Conservation (phyloP, 2,888 invertebrate genomes). For the Leptura quadrifasciata region DNA sequence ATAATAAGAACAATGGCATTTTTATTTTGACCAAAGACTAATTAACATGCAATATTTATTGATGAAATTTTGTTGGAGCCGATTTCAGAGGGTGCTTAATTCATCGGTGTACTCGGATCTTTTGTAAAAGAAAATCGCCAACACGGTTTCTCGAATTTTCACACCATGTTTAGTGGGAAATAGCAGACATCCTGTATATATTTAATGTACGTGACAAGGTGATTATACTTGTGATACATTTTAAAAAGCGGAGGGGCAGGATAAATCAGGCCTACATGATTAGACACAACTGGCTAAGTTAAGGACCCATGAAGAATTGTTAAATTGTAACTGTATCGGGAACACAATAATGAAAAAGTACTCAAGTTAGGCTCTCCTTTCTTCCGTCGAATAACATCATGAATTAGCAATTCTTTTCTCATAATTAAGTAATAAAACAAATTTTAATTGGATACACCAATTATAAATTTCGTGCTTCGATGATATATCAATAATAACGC, state of each 20-base stretch:
- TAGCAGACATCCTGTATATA: not conserved
- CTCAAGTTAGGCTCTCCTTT: not conserved
- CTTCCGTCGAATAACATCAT: not conserved
- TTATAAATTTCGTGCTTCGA: conserved; percentile 32
- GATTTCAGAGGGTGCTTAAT: too few relatives aligned
- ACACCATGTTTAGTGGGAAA: too few relatives aligned
- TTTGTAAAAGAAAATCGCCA: too few relatives aligned
- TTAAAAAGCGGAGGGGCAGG: not conserved
- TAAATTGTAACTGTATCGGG: not conserved
- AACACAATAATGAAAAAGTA: conserved; percentile 2
- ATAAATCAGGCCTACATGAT: not conserved
- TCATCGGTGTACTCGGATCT: too few relatives aligned
- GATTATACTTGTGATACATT: not conserved
- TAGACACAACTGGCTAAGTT: not conserved
- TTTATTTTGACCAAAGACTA: too few relatives aligned
- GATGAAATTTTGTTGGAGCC: too few relatives aligned
- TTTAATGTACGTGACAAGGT: not conserved
- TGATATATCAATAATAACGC: conserved; percentile 37
- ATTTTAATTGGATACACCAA: conserved; percentile 34
- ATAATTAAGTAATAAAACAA: conserved; percentile 29
- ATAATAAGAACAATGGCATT: too few relatives aligned
- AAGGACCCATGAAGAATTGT: not conserved
- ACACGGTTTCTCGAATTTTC: too few relatives aligned
- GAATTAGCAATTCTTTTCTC: conserved; percentile 8
- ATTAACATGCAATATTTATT: too few relatives aligned